Base-by-base conservation (phyloP, 2,888 invertebrate species). In the Saturnia japonica region DNA sequence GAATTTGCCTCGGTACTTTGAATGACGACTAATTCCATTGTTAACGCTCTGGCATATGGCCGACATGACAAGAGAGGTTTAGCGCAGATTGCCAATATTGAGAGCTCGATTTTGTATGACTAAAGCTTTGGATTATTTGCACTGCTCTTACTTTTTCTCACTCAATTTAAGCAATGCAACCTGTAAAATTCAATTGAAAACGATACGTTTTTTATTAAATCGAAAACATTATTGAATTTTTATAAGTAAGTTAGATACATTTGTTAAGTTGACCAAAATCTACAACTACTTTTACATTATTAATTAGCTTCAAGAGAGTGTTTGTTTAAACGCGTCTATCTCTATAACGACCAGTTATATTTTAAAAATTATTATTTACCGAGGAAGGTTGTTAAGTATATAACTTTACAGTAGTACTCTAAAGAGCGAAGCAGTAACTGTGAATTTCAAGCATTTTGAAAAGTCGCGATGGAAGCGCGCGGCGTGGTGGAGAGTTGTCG, bases 11-110 rank as follows among this genome's bases (percentile, higher is more conserved):
- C 86, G 85, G 85, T 87, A 87, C 88, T 91, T 89, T 94, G 90
- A 94, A 94, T 93, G 89, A 87, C 88, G 91, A 86, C 93, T 94
- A 94, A 94, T 93, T 92, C 93, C 83, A 91, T 93, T 93, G 93
- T 94, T 88, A 86, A 85, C 86, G 88, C 79, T 79, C 76, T 82
- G 88, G 84, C 93, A 93, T 93, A 93, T 93, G 93, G 90, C 86
- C 81, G 75, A 87, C 88, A 88, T 87, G 88, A 88, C 89, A 86
- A 82, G 88, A 85, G 83, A 77, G 87, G 85, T 84, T 90, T 84
- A 83, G 80, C 73, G 73, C 70, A 72, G 80, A 87, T 88, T 86
- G 82, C 76, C 79, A 81, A 85, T 85, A 85, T 85, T 77, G 78
- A 79, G 79, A 74, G 74, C 71, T 75, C 74, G 72, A 74, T 73